Conservation (phyloP, 2,113 vertebrate species). For the Centrocercus urophasianus region DNA sequence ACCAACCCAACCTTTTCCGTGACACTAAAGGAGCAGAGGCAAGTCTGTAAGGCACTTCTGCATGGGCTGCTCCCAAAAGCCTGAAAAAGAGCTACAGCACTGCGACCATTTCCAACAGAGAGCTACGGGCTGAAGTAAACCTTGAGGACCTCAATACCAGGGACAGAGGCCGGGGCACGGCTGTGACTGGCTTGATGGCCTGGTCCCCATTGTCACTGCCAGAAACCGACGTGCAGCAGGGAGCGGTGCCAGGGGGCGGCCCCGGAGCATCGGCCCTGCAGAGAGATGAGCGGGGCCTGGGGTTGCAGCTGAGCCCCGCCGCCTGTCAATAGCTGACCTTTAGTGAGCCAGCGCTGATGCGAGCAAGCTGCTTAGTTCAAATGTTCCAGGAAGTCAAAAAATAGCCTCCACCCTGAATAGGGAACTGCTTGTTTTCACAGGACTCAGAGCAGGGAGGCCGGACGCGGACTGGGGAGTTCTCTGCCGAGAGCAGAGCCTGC, state of each 20-base stretch:
- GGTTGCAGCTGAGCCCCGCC: rapidly evolving
- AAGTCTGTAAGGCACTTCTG: conserved; percentile 74
- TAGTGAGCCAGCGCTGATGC: not conserved
- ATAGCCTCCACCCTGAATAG: conserved; percentile 13
- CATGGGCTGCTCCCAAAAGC: conserved; percentile 59
- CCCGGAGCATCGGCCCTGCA: not conserved
- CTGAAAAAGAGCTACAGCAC: conserved; percentile 47
- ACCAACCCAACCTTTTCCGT: conserved; percentile 62
- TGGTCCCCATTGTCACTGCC: not conserved
- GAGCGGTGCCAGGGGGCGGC: rapidly evolving
- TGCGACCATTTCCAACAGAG: conserved; percentile 30
- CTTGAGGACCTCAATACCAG: not conserved
- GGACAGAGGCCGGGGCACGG: not conserved
- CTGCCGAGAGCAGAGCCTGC: rapidly evolving
- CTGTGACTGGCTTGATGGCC: not conserved
- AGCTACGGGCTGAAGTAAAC: not conserved
- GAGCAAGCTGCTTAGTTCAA: not conserved
- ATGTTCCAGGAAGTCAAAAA: conserved; percentile 69
- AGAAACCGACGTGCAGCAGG: not conserved
- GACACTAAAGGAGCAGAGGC: conserved; percentile 68
- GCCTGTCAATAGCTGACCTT: not conserved
- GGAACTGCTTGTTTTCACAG: conserved; percentile 24
- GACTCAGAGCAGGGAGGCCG: not conserved
- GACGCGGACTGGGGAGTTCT: not conserved
- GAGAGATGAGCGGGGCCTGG: rapidly evolving